Conservation (phyloP, 2,797 vertebrate genomes). For the Pangasius mekongensis region DNA sequence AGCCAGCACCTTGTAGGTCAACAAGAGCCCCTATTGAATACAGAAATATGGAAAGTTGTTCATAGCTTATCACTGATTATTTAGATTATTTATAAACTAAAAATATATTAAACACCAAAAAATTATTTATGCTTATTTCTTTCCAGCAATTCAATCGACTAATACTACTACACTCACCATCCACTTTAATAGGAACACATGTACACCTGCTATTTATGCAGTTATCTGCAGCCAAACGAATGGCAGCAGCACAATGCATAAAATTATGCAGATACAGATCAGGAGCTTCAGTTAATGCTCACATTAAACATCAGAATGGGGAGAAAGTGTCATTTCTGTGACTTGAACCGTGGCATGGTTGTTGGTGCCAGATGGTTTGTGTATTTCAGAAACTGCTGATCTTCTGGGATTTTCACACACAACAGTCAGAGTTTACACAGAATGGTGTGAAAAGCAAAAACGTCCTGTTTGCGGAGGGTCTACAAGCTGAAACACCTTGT, state of each 20-base stretch:
- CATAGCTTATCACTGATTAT: not conserved
- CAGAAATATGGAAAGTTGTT: not conserved
- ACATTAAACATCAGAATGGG: no score
- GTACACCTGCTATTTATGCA: no score
- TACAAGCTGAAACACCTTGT: no score
- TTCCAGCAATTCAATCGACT: not conserved
- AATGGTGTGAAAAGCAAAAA: no score
- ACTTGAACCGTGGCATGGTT: no score
- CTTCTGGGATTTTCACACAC: no score
- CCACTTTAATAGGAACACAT: not conserved
- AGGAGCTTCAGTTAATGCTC: no score
- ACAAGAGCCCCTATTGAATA: not conserved
- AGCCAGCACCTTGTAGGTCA: constrained; percentile 26
- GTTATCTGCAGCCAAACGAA: not conserved
- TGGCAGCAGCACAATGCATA: not conserved
- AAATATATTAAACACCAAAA: not conserved
- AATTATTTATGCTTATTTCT: not conserved
- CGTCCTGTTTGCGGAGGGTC: no score
- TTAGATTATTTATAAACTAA: not conserved
- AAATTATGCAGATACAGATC: not conserved
- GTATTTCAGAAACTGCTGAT: no score
- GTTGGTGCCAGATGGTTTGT: no score
- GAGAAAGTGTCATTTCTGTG: no score
- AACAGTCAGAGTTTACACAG: no score
- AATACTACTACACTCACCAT: not conserved